Base-by-base conservation (phyloP, 2,113 vertebrate species). In the Sisor rabdophorus region DNA sequence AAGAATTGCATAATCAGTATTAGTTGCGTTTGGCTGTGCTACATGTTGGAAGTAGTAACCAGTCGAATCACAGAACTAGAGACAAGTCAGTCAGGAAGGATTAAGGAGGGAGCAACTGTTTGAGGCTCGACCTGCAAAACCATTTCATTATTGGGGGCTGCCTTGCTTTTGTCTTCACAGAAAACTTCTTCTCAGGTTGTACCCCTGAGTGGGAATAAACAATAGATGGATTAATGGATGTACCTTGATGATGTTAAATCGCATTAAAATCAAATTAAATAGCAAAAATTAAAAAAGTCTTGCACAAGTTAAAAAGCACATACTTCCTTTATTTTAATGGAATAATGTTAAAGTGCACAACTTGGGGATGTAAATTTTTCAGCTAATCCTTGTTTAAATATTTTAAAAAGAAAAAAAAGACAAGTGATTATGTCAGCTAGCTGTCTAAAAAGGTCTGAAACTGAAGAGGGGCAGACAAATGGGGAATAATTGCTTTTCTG, bases 401-500 rank as follows among this genome's bases (percentile, higher is more conserved):
- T 63, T 19, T 19, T 32, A 24, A 50, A 10, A n/a, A 32, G 26
- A 52, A 28, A 28, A 47, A 36, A 72, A 64, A 54, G 20, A 54
- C 60, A 52, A 76, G 22, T 56, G 52, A 30, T 4, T 55, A n/a
- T 20, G 44, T 30, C 72, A 52, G 58, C 30, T 26, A 26, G 61
- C 32, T 76, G 73, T 32, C 63, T 67, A 20, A 55, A 67, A 52
- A 75, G 56, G 72, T 50, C 56, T 30, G 56, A 30, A 64, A 28
- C 73, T 19, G 36, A 22, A 40, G 40, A 9, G 59, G 53, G 59
- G 11, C 28, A 55, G 73, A 55, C 15, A 22, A 53, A 63, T 67
- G 63, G 61, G 74, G 47, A 52, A 32, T 76, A 67, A 76, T 76
- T 76, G 63, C 63, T 67, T 76, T 67, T 76, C 36, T 20, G 15